Evolutionary conservation across 2,888 invertebrate species (phyloP), one percentile per base, ranked within the genome.

Genomic region (Cyaniris semiargus): DNA sequence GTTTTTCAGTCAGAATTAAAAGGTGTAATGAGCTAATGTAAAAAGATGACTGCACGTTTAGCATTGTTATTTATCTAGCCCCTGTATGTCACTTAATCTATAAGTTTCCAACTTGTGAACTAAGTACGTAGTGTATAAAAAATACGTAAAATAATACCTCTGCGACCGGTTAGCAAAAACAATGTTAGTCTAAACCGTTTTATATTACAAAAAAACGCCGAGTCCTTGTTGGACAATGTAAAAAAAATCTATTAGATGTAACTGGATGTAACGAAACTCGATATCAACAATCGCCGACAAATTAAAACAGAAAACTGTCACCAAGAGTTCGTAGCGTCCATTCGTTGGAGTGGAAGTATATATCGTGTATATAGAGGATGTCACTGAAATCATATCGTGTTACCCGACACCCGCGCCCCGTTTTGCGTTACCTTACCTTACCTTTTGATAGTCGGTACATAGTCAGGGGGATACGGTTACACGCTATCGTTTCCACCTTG

Each of bases 311-410:
- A 53, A 88, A 90, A 86, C 87, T 90, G 92, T 91, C 91, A 88
- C 85, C 83, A 80, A 85, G 85, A 86, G 86, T 88, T 89, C 87
- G 89, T 86, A 89, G 88, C 85, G 84, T 85, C 86, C 23, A 66
- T 15, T 27, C 66, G 66, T 31, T 66, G 66, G 27, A 31, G 27
- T 66, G 66, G 66, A 66, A 66, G 27, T 66, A 66, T 27, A 60
- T 60, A 23, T 86, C 86, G 87, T 86, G 83, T 66, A 60, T 23
- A 3, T 56, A 75, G 86, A 77, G 87, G 87, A 88, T 91, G 92
- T 90, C 92, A 92, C 89, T 92, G 89, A 86, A 88, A 86, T 87
- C 84, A 83, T 89, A 88, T 84, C 89, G 81, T 83, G 92, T 86
- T 92, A 93, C 85, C 85, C 85, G 87, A 93, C 91, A 90, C 85